phyloP scores from a whole-genome alignment of 2,797 vertebrate species.

The Chiroxiphia lanceolata region DNA sequence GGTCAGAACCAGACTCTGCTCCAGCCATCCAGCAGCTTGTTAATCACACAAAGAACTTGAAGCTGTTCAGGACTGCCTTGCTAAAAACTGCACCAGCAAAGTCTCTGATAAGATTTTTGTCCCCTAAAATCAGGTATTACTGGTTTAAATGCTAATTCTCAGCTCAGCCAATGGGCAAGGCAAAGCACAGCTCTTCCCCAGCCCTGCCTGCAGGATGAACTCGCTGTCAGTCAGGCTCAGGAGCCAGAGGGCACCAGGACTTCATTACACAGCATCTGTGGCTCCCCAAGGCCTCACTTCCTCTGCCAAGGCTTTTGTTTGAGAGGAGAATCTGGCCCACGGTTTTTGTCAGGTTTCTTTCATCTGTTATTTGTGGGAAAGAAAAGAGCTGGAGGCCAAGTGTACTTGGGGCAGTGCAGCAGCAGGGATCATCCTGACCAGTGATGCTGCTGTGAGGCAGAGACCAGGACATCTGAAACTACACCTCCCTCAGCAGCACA shows the following conservation, averaged over 20 bases:
- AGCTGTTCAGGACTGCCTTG: neutral
- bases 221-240: neutral
- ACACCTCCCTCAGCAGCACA: neutral
- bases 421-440: neutral
- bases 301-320: neutral
- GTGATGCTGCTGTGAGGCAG: accelerated
- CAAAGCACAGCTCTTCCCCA: neutral
- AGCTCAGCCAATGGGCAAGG: neutral
- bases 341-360: neutral
- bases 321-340: neutral
- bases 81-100: neutral
- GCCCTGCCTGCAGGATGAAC: neutral
- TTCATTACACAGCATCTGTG: neutral
- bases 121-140: neutral
- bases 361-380: neutral
- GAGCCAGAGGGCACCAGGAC: neutral
- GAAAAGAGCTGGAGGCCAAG: neutral
- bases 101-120: neutral
- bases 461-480: neutral
- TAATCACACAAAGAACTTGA: neutral
- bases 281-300: neutral
- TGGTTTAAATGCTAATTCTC: neutral
- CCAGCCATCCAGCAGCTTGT: neutral
- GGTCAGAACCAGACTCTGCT: neutral
- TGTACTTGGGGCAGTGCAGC: neutral